Conservation (phyloP, 2,888 invertebrate species). For the Drosophila flavopinicola region DNA sequence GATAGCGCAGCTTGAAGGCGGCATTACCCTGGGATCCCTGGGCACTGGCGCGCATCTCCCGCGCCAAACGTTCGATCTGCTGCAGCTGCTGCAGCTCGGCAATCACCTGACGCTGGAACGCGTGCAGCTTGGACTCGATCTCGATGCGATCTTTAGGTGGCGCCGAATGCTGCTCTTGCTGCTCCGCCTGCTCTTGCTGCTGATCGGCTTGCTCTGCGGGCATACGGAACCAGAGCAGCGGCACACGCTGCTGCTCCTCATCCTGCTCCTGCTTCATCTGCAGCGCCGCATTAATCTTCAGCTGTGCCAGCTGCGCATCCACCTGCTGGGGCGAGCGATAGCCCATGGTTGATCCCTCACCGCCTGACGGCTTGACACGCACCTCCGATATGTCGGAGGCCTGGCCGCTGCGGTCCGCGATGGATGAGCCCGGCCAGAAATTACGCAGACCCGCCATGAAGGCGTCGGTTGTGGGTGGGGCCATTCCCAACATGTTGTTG, state of each 20-base stretch:
- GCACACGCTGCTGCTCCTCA: conserved; percentile 45
- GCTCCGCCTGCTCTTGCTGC: neutral
- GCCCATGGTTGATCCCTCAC: neutral
- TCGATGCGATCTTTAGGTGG: conserved; percentile 52
- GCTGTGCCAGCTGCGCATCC: conserved; percentile 54
- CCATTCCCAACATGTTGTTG: conserved; percentile 45
- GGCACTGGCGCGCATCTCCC: conserved; percentile 66
- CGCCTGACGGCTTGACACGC: conserved; percentile 70
- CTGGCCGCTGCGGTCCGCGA: conserved; percentile 9
- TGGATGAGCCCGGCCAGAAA: conserved; percentile 30
- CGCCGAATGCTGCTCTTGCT: too few relatives aligned
- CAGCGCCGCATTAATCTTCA: conserved; percentile 57
- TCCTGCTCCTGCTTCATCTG: conserved; percentile 26
- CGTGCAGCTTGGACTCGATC: conserved; percentile 65
- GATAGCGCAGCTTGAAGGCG: conserved; percentile 57
- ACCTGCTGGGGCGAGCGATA: conserved; percentile 20
- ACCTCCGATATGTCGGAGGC: conserved; percentile 79
- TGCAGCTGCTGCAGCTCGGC: conserved; percentile 72
- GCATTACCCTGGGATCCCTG: conserved; percentile 7
- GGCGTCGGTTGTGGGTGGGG: conserved; percentile 23
- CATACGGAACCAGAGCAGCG: conserved; percentile 77
- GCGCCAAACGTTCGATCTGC: conserved; percentile 74
- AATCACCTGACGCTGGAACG: conserved; percentile 77
- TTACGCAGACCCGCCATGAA: conserved; percentile 46
- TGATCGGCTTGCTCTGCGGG: conserved; percentile 29